Evolutionary conservation across 1,140 invertebrate species (phyloP), one percentile per base, ranked within the genome.

Genomic region (Neodiprion virginianus): DNA sequence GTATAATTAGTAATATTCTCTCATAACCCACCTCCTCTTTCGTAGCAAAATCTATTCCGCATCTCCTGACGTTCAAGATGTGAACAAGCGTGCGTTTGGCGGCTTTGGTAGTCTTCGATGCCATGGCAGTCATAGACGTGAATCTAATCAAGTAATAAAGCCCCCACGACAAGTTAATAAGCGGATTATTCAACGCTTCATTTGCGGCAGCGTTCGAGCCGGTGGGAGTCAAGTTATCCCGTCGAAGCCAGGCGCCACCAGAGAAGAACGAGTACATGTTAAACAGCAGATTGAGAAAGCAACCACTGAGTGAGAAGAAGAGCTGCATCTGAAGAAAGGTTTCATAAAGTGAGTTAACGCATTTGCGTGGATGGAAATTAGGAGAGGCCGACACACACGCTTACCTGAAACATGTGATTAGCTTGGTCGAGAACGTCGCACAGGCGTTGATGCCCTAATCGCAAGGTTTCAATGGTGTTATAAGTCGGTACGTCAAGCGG

Each of bases 211-310:
- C 7, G 61, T 5, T 65, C 17, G 12, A 21, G 17, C 12, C 17
- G 1, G 61, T 17, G 12, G 17, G 61, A 65, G 1, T 65, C 0
- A 14, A 65, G 61, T 65, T 65, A 65, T 14, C 12, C 4, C 61
- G 61, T 40, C 61, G 1, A 7, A 65, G 10, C 17, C 67, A 23
- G 14, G 17, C 17, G 23, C 67, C 67, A 4, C 67, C 67, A 23
- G 12, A 11, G 21, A 69, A 47, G 17, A 69, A 47, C 17, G 40
- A 69, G 40, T 69, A 69, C 17, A 69, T 69, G 67, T 69, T 69
- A 21, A 69, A 21, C 23, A 69, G 23, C 21, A 17, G 67, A 23
- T 69, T 69, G 40, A 69, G 23, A 21, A 14, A 69, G 12, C 67
- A 69, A 14, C 67, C 67, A 69, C 67, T 23, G 1, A 69, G 5